Percentiles rank a stretch among this genome's conserved stretches.
phyloP scores from a whole-genome alignment of 2,113 vertebrate genomes.

The Anhinga anhinga region DNA sequence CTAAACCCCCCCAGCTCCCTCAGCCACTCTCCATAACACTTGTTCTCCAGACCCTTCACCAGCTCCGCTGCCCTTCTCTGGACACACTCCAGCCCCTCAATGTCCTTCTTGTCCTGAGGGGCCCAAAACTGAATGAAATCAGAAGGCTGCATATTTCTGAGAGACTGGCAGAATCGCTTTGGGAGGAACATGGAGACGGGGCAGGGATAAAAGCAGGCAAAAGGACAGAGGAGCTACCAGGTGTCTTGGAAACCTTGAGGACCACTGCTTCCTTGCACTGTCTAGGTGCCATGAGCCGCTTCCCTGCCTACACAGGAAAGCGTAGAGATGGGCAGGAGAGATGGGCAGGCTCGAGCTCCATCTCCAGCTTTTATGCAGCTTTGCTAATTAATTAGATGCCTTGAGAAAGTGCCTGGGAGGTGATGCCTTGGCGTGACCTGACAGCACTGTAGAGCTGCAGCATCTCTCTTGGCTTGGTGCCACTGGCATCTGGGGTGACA shows the following conservation, averaged over 20 bases:
- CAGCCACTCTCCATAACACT: no score
- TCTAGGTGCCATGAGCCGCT: neutral
- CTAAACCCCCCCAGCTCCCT: no score
- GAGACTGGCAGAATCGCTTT: neutral
- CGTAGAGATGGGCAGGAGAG: neutral
- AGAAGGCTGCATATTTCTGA: neutral
- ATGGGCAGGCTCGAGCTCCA: rapidly evolving
- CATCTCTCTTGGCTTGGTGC: neutral
- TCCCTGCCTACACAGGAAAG: neutral
- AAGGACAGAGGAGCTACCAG: neutral
- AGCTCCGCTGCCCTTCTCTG: no score
- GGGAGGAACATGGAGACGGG: neutral
- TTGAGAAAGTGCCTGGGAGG: neutral
- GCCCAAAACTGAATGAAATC: no score
- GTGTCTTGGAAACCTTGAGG: neutral
- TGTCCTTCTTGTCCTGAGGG: no score
- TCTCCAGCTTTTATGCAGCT: neutral
- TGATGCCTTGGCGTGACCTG: neutral
- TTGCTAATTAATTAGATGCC: neutral
- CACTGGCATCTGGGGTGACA: neutral
- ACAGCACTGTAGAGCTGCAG: neutral
- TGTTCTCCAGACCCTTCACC: no score
- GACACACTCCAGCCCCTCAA: no score
- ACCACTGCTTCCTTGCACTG: neutral
- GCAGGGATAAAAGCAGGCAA: neutral